These are phyloP conservation scores for Plutella xylostella DNA, from an alignment of 2,888 invertebrate genomes.

Conservation along the genomic window DNA sequence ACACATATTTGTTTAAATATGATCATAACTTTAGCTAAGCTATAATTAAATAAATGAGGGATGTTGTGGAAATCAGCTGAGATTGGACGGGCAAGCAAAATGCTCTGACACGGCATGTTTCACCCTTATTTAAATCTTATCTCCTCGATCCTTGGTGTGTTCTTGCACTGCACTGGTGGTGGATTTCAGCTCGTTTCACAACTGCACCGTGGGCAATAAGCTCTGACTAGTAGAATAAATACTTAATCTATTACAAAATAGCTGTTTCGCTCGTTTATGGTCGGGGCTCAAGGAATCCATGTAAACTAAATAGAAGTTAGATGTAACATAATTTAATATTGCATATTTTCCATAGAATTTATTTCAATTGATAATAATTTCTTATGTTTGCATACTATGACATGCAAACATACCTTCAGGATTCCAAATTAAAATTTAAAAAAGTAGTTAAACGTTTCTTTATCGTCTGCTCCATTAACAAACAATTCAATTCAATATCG, in stretches of 20 bases:
- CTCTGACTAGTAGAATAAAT: no score
- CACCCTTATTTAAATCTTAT: not conserved
- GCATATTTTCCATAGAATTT: no score
- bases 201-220: constrained; percentile 42
- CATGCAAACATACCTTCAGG: not conserved
- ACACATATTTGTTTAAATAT: not conserved
- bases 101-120: constrained; percentile 16
- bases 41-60: constrained; percentile 19
- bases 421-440: not conserved
- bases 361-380: not conserved
- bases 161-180: constrained; percentile 32
- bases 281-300: no score
- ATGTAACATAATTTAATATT: no score
- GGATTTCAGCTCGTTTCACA: constrained; percentile 61
- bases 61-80: constrained; percentile 61
- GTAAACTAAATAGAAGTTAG: no score
- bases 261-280: no score
- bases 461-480: no score
- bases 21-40: constrained; percentile 15
- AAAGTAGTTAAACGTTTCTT: not conserved
- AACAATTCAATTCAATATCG: no score
- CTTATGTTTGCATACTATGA: not conserved
- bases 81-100: constrained; percentile 58
- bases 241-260: no score
- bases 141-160: no score